Percentiles rank a stretch among this genome's conserved stretches.
phyloP scores from a whole-genome alignment of 2,888 invertebrate species.

The Melieria picta region DNA sequence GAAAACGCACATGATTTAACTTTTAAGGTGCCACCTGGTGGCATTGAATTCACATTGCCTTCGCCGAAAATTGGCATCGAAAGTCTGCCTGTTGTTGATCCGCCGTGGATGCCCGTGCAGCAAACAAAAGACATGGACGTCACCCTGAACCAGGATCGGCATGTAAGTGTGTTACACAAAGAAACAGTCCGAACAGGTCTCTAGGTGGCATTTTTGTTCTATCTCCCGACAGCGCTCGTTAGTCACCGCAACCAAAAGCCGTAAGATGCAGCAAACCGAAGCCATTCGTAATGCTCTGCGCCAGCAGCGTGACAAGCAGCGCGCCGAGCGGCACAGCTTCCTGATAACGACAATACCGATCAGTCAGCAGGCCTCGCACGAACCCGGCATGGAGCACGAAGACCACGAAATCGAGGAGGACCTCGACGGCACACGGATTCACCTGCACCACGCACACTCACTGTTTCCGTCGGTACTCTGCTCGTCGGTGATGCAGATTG shows the following conservation, averaged over 20 bases:
- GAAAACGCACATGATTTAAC: slow-evolving; percentile 90
- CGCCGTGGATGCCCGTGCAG: slow-evolving; percentile 98
- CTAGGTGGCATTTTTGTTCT: slow-evolving; percentile 19
- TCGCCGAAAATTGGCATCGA: slow-evolving; percentile 99
- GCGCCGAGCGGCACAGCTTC: slow-evolving; percentile 95
- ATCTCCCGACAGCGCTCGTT: slow-evolving; percentile 76
- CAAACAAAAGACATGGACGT: slow-evolving; percentile 99
- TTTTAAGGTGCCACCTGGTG: slow-evolving; percentile 98
- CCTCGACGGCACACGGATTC: slow-evolving; percentile 78
- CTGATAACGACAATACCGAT: slow-evolving; percentile 95
- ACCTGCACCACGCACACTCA: slow-evolving; percentile 91
- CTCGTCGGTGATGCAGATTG: slow-evolving; percentile 94
- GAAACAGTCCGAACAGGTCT: neutral
- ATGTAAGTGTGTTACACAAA: slow-evolving; percentile 71
- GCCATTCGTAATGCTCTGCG: slow-evolving; percentile 94
- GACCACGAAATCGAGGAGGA: slow-evolving; percentile 87
- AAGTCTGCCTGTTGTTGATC: slow-evolving; percentile 93
- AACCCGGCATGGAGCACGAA: slow-evolving; percentile 88
- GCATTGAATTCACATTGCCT: slow-evolving; percentile 98
- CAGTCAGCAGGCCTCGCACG: slow-evolving; percentile 93
- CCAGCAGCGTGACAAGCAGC: slow-evolving; percentile 94
- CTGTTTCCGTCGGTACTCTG: slow-evolving; percentile 97
- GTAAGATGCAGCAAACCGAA: slow-evolving; percentile 99
- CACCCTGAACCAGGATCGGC: slow-evolving; percentile 96
- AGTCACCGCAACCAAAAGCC: slow-evolving; percentile 97